Percentiles rank a stretch among this genome's conserved stretches.
Conservation (phyloP, 2,797 vertebrate genomes). For the Darevskia nairensis region DNA sequence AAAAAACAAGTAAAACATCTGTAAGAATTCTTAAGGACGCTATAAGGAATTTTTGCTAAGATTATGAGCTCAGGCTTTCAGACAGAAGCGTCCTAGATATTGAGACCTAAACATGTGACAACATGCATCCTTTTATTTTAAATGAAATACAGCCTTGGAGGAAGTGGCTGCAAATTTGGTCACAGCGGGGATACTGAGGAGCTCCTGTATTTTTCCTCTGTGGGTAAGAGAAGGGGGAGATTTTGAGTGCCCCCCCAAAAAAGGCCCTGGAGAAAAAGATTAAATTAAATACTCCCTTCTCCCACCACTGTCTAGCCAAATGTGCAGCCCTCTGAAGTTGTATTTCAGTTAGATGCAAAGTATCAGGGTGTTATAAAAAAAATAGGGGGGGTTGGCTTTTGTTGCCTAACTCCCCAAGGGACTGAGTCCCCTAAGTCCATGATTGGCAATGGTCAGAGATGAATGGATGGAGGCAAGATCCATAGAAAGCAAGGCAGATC, state of each 20-base stretch:
- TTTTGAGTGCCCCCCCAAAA: neutral
- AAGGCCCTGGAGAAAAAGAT: neutral
- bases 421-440: too few species aligned
- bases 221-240: neutral
- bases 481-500: too few species aligned
- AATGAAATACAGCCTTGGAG: neutral
- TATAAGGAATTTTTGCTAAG: neutral
- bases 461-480: too few species aligned
- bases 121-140: too few species aligned
- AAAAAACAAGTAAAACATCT: neutral
- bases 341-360: neutral
- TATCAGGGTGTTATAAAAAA: neutral
- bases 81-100: neutral
- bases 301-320: neutral
- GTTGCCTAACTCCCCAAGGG: too few species aligned
- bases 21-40: neutral
- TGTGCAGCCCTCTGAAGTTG: neutral
- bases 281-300: neutral
- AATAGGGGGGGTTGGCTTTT: too few species aligned
- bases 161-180: neutral
- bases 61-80: neutral
- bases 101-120: too few species aligned
- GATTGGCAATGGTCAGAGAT: too few species aligned
- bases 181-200: neutral
- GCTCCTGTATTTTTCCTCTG: neutral